phyloP scores from a whole-genome alignment of 35 echinoderm and acorn worm genomes.

The Chiridota heheva region DNA sequence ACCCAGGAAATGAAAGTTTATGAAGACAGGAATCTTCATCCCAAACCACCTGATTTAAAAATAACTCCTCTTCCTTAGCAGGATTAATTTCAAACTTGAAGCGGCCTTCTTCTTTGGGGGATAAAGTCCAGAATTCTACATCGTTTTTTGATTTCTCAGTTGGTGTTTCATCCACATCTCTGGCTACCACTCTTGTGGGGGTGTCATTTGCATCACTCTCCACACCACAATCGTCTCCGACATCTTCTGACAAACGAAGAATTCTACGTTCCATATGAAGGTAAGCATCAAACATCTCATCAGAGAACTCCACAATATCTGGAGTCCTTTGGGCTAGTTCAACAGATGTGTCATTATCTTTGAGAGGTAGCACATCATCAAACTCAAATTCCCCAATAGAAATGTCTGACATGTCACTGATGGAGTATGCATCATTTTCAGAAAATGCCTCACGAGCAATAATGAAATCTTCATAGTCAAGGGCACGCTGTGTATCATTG shows the following conservation, averaged over 20 bases:
- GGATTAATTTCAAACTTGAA: slow-evolving; percentile 52
- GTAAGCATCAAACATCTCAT: slow-evolving; percentile 82
- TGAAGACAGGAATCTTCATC: too few species aligned
- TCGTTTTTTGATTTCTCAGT: slow-evolving; percentile 33
- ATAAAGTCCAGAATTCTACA: slow-evolving; percentile 97
- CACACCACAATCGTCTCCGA: neutral
- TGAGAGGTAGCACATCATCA: slow-evolving; percentile 90
- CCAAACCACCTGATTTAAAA: too few species aligned
- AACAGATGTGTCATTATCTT: slow-evolving; percentile 53
- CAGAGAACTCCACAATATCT: slow-evolving; percentile 81
- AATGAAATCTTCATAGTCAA: slow-evolving; percentile 81
- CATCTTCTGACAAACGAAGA: slow-evolving; percentile 25
- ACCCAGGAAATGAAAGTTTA: too few species aligned
- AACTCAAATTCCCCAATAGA: slow-evolving; percentile 81
- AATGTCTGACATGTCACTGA: slow-evolving; percentile 86
- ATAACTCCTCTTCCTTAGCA: too few species aligned
- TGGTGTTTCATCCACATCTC: too few species aligned
- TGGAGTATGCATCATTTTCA: slow-evolving; percentile 95
- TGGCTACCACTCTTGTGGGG: too few species aligned
- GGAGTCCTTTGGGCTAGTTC: slow-evolving; percentile 36
- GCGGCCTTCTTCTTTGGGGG: slow-evolving; percentile 52
- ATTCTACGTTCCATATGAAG: slow-evolving; percentile 61
- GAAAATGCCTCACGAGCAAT: slow-evolving; percentile 87
- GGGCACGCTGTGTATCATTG: slow-evolving; percentile 27
- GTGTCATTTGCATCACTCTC: slow-evolving; percentile 12